phyloP scores from a whole-genome alignment of 2,113 vertebrate species.

The Notothenia coriiceps region DNA sequence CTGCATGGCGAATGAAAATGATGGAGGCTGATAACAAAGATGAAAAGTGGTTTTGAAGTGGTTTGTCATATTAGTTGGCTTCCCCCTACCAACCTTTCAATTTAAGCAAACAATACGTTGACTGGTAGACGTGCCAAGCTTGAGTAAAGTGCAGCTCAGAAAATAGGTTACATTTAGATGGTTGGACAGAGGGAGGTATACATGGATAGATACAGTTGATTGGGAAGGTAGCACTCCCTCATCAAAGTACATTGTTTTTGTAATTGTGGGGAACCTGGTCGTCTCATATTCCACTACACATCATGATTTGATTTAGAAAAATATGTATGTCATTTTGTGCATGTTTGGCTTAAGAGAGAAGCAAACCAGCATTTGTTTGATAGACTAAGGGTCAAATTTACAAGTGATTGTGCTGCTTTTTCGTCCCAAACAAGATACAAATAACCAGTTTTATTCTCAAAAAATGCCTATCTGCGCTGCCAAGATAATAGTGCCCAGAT shows the following conservation, averaged over 20 bases:
- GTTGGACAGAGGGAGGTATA: conserved; percentile 9
- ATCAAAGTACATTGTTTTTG: background rate
- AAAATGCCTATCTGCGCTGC: too few species aligned
- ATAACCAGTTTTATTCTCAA: too few species aligned
- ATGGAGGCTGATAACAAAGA: conserved; percentile 76
- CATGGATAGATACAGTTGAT: background rate
- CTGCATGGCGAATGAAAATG: conserved; percentile 73
- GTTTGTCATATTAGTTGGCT: conserved; percentile 72
- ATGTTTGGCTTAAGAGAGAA: background rate
- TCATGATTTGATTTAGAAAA: background rate
- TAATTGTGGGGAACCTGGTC: background rate
- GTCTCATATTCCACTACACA: background rate
- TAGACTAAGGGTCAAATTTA: too few species aligned
- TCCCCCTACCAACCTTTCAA: conserved; percentile 68
- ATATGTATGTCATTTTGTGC: background rate
- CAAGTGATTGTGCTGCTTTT: too few species aligned
- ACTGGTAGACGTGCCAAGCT: conserved; percentile 42
- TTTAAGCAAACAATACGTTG: conserved; percentile 77
- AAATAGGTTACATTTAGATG: conserved; percentile 48
- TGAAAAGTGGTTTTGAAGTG: conserved; percentile 83
- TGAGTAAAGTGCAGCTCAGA: conserved; percentile 30
- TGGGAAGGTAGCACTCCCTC: background rate
- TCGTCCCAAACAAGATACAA: too few species aligned
- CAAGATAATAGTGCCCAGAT: too few species aligned
- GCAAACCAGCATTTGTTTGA: background rate